phyloP scores from a whole-genome alignment of 2,888 invertebrate genomes.

The Dasysyrphus albostriatus region DNA sequence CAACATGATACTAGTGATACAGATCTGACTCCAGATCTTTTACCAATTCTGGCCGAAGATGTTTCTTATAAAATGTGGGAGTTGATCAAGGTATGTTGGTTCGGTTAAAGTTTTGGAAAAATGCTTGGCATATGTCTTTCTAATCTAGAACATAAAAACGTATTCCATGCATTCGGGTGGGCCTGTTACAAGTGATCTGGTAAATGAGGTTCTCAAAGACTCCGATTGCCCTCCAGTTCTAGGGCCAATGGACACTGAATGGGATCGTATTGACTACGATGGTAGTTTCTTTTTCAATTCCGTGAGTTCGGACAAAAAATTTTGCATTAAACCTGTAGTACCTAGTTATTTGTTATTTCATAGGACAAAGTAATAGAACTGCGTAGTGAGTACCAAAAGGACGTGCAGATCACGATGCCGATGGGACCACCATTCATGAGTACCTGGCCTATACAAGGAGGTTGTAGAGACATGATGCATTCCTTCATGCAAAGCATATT shows the following conservation, averaged over 20 bases:
- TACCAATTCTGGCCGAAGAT: conserved; percentile 82
- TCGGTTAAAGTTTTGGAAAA: not conserved
- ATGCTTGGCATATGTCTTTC: not conserved
- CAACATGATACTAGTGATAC: conserved; percentile 83
- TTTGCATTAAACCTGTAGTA: not conserved
- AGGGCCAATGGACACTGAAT: conserved; percentile 82
- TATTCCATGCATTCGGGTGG: conserved; percentile 83
- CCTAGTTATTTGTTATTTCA: not conserved
- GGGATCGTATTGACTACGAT: conserved; percentile 83
- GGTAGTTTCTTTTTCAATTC: conserved; percentile 82
- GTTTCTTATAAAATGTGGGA: conserved; percentile 83
- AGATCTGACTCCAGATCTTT: conserved; percentile 81
- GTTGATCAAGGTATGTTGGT: conserved; percentile 82
- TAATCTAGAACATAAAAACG: conserved; percentile 81
- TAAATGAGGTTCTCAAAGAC: conserved; percentile 83
- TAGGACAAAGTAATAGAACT: conserved; percentile 82
- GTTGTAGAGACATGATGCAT: conserved; percentile 78
- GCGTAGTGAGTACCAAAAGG: conserved; percentile 82
- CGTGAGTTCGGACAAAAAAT: conserved; percentile 53
- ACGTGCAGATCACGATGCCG: conserved; percentile 78
- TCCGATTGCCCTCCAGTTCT: conserved; percentile 82
- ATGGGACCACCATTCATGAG: conserved; percentile 79
- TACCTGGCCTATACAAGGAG: conserved; percentile 81
- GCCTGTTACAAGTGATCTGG: conserved; percentile 81
- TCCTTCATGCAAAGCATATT: conserved; percentile 80